Percentiles rank a stretch among this genome's conserved stretches.
These are phyloP conservation scores for Mongoloraphidia duomilia DNA, from an alignment of 2,888 invertebrate genomes.

Conservation along the genomic window DNA sequence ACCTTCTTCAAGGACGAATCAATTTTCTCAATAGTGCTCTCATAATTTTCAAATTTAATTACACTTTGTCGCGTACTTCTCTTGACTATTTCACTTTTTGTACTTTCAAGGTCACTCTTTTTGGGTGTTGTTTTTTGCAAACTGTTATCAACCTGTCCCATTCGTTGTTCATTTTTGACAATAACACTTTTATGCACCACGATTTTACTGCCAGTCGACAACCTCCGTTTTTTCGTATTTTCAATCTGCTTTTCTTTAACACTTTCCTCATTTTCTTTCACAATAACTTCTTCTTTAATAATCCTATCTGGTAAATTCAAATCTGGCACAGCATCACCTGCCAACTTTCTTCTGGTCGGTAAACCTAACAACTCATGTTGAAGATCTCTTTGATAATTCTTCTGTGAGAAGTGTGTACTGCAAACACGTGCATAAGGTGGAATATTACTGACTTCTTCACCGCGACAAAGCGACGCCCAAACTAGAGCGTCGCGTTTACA, in stretches of 20 bases:
- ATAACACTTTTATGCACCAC: constrained; percentile 9
- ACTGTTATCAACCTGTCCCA: constrained; percentile 1
- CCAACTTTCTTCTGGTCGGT: constrained; percentile 33
- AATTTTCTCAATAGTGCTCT: not conserved
- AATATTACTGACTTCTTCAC: constrained; percentile 21
- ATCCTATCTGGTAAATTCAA: constrained; percentile 17
- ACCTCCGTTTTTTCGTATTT: not conserved
- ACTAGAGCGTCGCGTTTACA: constrained; percentile 29
- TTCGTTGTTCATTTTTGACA: constrained; percentile 7
- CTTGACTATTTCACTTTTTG: constrained; percentile 1
- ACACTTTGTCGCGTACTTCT: not conserved
- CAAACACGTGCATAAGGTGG: constrained; percentile 35
- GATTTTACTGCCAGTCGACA: not conserved
- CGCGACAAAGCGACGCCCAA: constrained; percentile 34
- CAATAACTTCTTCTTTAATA: constrained; percentile 4
- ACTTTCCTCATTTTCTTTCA: not conserved
- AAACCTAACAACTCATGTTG: constrained; percentile 39
- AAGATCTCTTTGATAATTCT: constrained; percentile 37
- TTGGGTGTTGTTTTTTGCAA: not conserved
- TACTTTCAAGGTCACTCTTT: not conserved
- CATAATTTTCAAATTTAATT: not conserved
- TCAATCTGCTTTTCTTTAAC: constrained; percentile 3
- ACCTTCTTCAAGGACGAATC: too few species aligned
- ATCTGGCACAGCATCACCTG: constrained; percentile 32
- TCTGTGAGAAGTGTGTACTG: constrained; percentile 35